These are phyloP conservation scores for Dipodomys ordii DNA, from an alignment of 2,113 vertebrate species.

Conservation along the genomic window DNA sequence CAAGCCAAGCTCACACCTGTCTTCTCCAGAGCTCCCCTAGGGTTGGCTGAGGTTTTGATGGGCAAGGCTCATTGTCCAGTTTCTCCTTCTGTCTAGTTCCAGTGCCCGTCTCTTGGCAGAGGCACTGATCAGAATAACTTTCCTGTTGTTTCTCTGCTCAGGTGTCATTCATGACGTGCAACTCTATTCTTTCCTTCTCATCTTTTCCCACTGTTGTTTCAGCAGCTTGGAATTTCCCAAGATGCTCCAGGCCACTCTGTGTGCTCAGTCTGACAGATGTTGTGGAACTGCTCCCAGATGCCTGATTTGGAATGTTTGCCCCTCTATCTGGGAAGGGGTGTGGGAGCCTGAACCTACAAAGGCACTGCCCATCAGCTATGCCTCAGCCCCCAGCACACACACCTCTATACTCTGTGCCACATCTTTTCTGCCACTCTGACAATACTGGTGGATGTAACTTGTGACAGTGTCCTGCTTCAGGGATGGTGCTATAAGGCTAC, in stretches of 20 bases:
- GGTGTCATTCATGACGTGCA: background rate
- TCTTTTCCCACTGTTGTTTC: background rate
- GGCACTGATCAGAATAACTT: background rate
- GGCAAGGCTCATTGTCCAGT: background rate
- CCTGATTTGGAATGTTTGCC: background rate
- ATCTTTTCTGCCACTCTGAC: background rate
- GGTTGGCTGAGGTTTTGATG: background rate
- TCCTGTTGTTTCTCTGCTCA: background rate
- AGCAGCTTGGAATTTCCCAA: background rate
- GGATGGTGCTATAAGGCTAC: background rate
- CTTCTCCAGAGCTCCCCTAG: background rate
- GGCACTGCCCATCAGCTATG: too few relatives aligned
- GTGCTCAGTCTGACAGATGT: background rate
- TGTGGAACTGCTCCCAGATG: background rate
- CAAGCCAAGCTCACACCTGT: too few relatives aligned
- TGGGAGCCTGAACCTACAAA: too few relatives aligned
- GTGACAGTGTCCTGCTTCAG: background rate
- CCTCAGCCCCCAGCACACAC: background rate
- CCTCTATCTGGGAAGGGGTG: background rate
- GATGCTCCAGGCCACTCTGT: background rate
- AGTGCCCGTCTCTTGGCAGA: background rate
- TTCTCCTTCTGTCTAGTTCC: background rate
- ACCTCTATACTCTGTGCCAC: background rate
- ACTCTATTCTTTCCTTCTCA: background rate
- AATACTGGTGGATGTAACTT: background rate